Evolutionary conservation across 2,888 invertebrate genomes (phyloP), one percentile per base, ranked within the genome.

Genomic region (Drosophila nigritarsus): DNA sequence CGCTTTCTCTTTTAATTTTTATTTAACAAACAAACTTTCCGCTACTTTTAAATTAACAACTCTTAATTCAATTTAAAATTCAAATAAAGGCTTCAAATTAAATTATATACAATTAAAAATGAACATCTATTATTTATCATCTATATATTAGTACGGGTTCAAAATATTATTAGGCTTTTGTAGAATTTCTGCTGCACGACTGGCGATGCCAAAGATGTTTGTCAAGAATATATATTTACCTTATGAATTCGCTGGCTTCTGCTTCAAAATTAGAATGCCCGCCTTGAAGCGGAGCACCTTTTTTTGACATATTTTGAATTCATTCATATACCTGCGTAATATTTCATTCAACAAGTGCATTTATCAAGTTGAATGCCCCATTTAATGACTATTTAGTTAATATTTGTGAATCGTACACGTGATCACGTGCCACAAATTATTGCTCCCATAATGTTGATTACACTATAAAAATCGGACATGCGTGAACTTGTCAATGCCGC

Each of bases 381-480:
- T 50, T 68, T 61, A 61, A 55, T 53, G 58, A n/a, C 27, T 18
- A 38, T 56, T 62, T 56, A 61, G 50, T 50, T 42, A 59, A 70
- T 48, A 71, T 38, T 53, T 69, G 27, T 27, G 56, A 34, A 27
- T 58, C 18, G 45, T 15, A 34, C 55, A 58, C 58, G 55, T 69
- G 74, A 66, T 53, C 68, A 75, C 79, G 78, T 79, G 75, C 72
- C 55, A 32, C 38, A 53, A 67, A 55, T 70, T 65, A 77, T 68
- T 73, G 68, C 29, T 63, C 62, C 51, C 34, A 76, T 72, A 72
- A 36, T 58, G 67, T 63, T 76, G 68, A 76, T 76, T 76, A 68
- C 62, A 76, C 76, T 68, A 76, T 76, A 40, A 76, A 76, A 53
- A 55, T 73, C 38, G 76, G 68, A 56, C 76, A 76, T 76, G 76